A percentile compares a stretch with the other conserved stretches of the same genome.
These are phyloP conservation scores for Siniperca obscura DNA, from an alignment of 2,797 vertebrate genomes.

Conservation along the genomic window DNA sequence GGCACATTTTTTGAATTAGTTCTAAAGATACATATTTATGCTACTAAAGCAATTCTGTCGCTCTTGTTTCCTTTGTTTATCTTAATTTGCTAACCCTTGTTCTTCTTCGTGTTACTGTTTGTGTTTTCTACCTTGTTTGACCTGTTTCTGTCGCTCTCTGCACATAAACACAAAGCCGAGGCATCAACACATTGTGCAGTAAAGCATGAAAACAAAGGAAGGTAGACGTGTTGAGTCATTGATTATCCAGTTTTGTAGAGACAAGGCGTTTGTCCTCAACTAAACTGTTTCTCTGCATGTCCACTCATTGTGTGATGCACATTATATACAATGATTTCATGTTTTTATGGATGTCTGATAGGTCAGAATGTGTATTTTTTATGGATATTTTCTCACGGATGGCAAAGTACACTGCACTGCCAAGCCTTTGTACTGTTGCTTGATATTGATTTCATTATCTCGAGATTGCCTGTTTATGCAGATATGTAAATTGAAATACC, in stretches of 20 bases:
- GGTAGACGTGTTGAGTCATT: slow-evolving; percentile 40
- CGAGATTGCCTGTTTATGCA: slow-evolving; percentile 60
- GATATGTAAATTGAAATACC: slow-evolving; percentile 46
- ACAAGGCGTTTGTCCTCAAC: slow-evolving; percentile 35
- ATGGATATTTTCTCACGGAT: slow-evolving; percentile 24
- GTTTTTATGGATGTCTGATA: slow-evolving; percentile 23
- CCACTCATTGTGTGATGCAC: background rate
- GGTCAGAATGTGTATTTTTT: slow-evolving; percentile 21
- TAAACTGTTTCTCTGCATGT: slow-evolving; percentile 18
- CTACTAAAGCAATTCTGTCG: background rate
- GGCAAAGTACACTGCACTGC: background rate
- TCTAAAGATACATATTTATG: background rate
- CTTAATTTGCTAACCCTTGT: slow-evolving; percentile 4
- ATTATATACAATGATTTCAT: slow-evolving; percentile 26
- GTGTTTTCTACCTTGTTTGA: slow-evolving; percentile 18
- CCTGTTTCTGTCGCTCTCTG: slow-evolving; percentile 28
- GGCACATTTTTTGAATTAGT: background rate
- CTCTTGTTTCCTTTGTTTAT: slow-evolving; percentile 16
- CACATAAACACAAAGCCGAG: slow-evolving; percentile 49
- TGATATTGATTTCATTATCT: slow-evolving; percentile 50
- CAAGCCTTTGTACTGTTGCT: slow-evolving; percentile 8
- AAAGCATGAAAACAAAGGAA: slow-evolving; percentile 54
- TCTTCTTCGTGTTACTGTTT: slow-evolving; percentile 4
- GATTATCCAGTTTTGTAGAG: slow-evolving; percentile 52
- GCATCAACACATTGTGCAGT: slow-evolving; percentile 37